Evolutionary conservation across 1,140 invertebrate genomes (phyloP), one percentile per base, ranked within the genome.

Genomic region (Galendromus occidentalis): DNA sequence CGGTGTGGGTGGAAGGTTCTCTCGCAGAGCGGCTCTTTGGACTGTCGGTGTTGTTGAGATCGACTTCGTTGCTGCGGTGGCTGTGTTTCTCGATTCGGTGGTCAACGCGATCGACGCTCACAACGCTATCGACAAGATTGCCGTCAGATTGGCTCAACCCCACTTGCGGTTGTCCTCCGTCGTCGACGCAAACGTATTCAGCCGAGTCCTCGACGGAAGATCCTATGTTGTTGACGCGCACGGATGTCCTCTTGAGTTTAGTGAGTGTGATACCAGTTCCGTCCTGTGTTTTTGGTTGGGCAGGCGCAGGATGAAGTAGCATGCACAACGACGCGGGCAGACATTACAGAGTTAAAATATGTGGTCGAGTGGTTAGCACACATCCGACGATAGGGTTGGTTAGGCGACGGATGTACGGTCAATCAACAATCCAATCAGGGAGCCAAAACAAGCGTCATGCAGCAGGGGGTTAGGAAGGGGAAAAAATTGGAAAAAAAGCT

Each of bases 391-490:
- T 4, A 39, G 33, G n/a, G n/a, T n/a, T 47, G 20, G 6, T 59
- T 25, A 18, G 17, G 17, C 14, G 22, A 2, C 22, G 51, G 17
- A 25, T 59, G 14, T 59, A 2, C 22, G 14, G 51, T 1, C 33
- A 22, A 4, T 59, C 33, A 39, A 18, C 25, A 17, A 59, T 20
- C 25, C 17, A 59, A 59, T 22, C n/a, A 59, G 25, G 25, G 20
- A 59, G 51, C 25, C 33, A 33, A 59, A 20, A 22, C 51, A 59
- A 59, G 51, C 51, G 51, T 59, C 51, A 59, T 59, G 51, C 51
- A 59, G 22, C 25, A 33, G 51, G 51, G 51, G 51, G 51, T 20
- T 29, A 59, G 51, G 51, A 59, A 59, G 45, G 28, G n/a, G 28
- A 47, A 47, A 39, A 39, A 39, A 6, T 39, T 9, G 33, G 25